Base-by-base conservation (phyloP, 2,113 vertebrate species). In the Choloepus hoffmanni region DNA sequence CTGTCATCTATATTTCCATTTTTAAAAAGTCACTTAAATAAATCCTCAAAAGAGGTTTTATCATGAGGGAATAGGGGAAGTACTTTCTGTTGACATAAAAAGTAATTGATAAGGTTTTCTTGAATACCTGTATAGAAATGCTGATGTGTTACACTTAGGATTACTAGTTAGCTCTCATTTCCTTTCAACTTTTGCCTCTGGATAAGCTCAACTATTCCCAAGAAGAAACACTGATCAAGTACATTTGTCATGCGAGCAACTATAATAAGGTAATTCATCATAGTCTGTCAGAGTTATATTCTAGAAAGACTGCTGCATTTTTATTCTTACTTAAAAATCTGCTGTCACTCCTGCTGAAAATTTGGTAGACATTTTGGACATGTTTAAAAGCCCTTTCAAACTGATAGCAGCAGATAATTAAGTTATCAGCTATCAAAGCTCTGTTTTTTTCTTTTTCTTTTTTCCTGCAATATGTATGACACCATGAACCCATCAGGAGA, bases 201-300 rank as follows among this genome's bases (percentile, higher is more conserved):
- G 98, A 98, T 98, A 98, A 98, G 98, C 98, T 98, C 97, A 98
- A 86, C 97, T 98, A 98, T 98, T 98, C 98, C 98, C 98, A 97
- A 98, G 97, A 98, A 99, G 98, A 98, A 99, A 97, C 96, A 97
- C 96, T 97, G 98, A 98, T 98, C 98, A 98, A 98, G 98, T 98
- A 97, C 97, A 98, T 99, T 98, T 98, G 98, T 99, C 98, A 98
- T 98, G 96, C 30, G 96, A 98, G 97, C 96, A 96, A 98, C 94
- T 94, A 95, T 98, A 98, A 98, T 98, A 98, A 99, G 98, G 98
- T 98, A 98, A 98, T 99, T 98, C 98, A 98, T 99, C 99, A 99
- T 97, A 98, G 97, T 98, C 98, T 98, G 98, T 98, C 98, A 98
- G 95, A 96, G 84, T 97, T 98, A 98, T 98, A 98, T 98, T 98